phyloP scores from a whole-genome alignment of 37 sponge, comb jelly and placozoan species.

The Amphimedon queenslandica region DNA sequence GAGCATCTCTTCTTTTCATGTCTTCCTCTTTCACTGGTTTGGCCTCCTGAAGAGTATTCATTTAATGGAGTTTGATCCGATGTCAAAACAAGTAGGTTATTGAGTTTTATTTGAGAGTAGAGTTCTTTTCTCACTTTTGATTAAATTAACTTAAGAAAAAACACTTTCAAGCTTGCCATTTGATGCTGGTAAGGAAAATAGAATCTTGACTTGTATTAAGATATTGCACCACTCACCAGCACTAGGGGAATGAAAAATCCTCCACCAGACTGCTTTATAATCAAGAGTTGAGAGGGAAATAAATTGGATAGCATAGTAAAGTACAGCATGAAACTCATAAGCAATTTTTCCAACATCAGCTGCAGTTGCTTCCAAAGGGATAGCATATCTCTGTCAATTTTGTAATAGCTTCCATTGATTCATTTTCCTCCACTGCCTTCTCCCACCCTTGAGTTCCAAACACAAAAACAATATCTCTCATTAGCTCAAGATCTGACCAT shows the following conservation, averaged over 20 bases:
- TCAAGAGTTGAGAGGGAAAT: slow-evolving; percentile 59
- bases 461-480: slow-evolving; percentile 35
- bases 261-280: slow-evolving; percentile 69
- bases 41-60: slow-evolving; percentile 38
- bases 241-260: slow-evolving; percentile 53
- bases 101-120: slow-evolving; percentile 47
- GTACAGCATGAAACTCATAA: slow-evolving; percentile 22
- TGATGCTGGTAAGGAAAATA: slow-evolving; percentile 54
- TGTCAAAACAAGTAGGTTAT: slow-evolving; percentile 44
- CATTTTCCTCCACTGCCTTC: slow-evolving; percentile 39
- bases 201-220: slow-evolving; percentile 31
- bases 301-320: slow-evolving; percentile 52
- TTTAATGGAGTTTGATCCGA: slow-evolving; percentile 13
- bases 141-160: slow-evolving; percentile 46
- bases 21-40: slow-evolving; percentile 22
- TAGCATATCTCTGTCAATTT: slow-evolving; percentile 39
- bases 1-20: neutral
- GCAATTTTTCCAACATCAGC: slow-evolving; percentile 20
- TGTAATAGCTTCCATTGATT: slow-evolving; percentile 26
- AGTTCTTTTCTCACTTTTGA: slow-evolving; percentile 43
- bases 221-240: slow-evolving; percentile 49
- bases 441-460: slow-evolving; percentile 60
- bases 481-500: slow-evolving; percentile 38
- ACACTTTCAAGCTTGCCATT: slow-evolving; percentile 59
- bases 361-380: slow-evolving; percentile 41